Conservation (phyloP, 2,113 vertebrate species). For the Tympanuchus pallidicinctus region DNA sequence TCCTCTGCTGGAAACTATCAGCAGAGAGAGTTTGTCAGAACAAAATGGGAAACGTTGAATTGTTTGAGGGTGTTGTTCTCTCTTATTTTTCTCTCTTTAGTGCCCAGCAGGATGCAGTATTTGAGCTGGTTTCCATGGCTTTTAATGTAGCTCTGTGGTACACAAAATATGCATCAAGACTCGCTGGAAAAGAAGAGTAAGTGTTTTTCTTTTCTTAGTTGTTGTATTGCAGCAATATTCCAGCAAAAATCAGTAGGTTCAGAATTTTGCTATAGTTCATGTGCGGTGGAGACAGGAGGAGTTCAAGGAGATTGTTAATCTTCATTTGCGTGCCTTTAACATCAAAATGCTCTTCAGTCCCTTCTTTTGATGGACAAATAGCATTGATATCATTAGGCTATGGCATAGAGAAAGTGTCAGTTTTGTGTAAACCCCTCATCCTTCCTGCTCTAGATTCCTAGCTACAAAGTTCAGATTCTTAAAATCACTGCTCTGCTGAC, state of each 20-base stretch:
- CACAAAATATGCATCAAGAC: constrained; percentile 94
- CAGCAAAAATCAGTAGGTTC: background rate
- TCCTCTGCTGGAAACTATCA: background rate
- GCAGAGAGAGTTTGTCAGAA: background rate
- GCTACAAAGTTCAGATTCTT: background rate
- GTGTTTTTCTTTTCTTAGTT: constrained; percentile 62
- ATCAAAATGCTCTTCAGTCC: background rate
- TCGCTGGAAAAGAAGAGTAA: constrained; percentile 98
- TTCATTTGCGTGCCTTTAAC: background rate
- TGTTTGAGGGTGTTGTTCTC: background rate
- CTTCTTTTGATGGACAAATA: background rate
- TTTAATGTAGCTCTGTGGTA: constrained; percentile 97
- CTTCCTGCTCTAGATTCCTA: background rate
- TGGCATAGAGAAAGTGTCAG: background rate
- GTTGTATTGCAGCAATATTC: background rate
- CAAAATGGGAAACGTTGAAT: background rate
- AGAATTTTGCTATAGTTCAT: background rate
- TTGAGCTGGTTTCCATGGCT: constrained; percentile 94
- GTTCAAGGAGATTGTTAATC: background rate
- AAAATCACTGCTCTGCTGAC: background rate
- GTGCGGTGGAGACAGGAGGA: background rate
- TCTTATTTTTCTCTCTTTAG: constrained; percentile 69
- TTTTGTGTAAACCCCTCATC: background rate
- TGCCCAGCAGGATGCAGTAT: constrained; percentile 95
- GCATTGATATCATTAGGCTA: background rate